Base-by-base conservation (phyloP, 2,113 vertebrate genomes). In the Brachypodius melanocephalos region DNA sequence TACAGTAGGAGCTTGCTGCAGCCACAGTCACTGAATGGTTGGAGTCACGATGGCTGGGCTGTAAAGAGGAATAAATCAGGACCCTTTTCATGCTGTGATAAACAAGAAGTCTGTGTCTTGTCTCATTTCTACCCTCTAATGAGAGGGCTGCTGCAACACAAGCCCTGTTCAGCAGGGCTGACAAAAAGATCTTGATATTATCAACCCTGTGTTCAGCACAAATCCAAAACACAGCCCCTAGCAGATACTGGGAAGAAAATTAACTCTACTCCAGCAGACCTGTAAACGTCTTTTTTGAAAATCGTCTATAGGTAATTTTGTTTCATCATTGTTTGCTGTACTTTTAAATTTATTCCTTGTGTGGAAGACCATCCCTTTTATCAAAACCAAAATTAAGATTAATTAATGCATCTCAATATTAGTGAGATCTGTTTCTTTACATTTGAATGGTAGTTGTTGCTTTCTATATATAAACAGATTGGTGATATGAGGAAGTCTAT, bases 251-350 rank as follows among this genome's bases (percentile, higher is more conserved):
- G 9, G 12, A 49, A 51, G 32, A 77, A 77, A 54, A 61, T 24
- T 10, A 28, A 12, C 26, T 54, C 17, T 22, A 10, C 22, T 6
- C 6, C 29, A 31, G 10, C 26, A 58, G 15, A 45, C 8, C 16
- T 58, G 12, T 25, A 43, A 65, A 15, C 4, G 20, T 75, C 18
- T 26, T 69, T 61, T 83, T 61, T 31, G 4, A 11, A 17, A 51
- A 3, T 43, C 0, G 0, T 46, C 36, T 69, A 0, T 29, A 31
- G 6, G 8, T 66, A 77, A 42, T 67, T 45, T 78, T 62, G 5
- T 66, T 74, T 85, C 25, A 58, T 48, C 11, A 16, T 0, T 62
- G 4, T 52, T 85, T 73, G 6, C 10, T 61, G 18, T 67, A 21
- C 24, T 76, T 75, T 31, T 19, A 61, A 74, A 29, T 78, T 45